These are phyloP conservation scores for Miichthys miiuy DNA, from an alignment of 2,797 vertebrate species.

Conservation along the genomic window DNA sequence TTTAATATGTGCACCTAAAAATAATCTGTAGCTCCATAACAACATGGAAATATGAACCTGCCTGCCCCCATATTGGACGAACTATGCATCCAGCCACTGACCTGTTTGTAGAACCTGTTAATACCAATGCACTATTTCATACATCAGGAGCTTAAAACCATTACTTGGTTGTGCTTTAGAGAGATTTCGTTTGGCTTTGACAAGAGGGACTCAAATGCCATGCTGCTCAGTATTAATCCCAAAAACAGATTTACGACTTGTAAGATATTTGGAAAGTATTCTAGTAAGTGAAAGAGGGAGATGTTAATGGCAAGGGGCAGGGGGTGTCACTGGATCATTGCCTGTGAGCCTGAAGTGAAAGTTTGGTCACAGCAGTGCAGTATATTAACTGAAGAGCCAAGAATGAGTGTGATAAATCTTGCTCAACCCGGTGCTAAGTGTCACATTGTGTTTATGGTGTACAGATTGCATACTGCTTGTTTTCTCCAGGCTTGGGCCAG, in stretches of 20 bases:
- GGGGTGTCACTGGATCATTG: constrained; percentile 57
- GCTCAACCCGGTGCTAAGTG: constrained; percentile 71
- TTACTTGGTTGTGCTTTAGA: constrained; percentile 48
- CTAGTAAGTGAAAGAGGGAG: constrained; percentile 57
- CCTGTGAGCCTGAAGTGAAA: constrained; percentile 66
- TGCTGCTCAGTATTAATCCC: constrained; percentile 71
- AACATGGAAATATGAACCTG: constrained; percentile 70
- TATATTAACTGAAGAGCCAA: constrained; percentile 68
- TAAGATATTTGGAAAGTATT: constrained; percentile 76
- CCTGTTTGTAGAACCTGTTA: constrained; percentile 48
- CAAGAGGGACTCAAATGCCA: constrained; percentile 61
- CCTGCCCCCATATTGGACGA: constrained; percentile 46
- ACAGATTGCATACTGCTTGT: constrained; percentile 76
- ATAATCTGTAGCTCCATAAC: constrained; percentile 71
- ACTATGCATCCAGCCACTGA: constrained; percentile 39
- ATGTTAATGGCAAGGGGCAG: constrained; percentile 62
- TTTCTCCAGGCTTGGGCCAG: constrained; percentile 65
- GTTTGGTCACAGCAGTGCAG: constrained; percentile 59
- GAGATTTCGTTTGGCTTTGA: constrained; percentile 71
- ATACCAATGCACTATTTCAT: constrained; percentile 55
- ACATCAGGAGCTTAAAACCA: constrained; percentile 59
- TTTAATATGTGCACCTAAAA: constrained; percentile 73
- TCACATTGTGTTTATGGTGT: constrained; percentile 80
- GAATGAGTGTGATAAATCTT: constrained; percentile 76
- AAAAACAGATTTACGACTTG: constrained; percentile 77